These are phyloP conservation scores for Aphidoletes aphidimyza DNA, from an alignment of 2,888 invertebrate species.

Conservation along the genomic window DNA sequence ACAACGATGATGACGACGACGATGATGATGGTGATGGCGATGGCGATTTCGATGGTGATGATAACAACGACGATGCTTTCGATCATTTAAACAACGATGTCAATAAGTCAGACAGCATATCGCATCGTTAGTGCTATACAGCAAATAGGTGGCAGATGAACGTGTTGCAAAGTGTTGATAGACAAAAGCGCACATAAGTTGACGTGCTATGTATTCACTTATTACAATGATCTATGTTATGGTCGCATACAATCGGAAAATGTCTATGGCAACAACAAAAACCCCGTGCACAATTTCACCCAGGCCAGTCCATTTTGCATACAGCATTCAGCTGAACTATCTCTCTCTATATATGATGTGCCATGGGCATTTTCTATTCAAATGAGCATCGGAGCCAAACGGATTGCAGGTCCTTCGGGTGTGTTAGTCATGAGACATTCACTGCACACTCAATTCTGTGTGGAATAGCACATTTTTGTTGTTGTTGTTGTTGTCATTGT, in stretches of 20 bases:
- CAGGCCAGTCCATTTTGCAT: no score
- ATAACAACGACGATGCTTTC: background rate
- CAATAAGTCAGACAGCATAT: background rate
- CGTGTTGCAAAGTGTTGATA: background rate
- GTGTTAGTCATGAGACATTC: background rate
- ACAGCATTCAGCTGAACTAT: no score
- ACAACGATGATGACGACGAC: background rate
- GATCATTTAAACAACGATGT: conserved; percentile 16
- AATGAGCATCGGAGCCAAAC: background rate
- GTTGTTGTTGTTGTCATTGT: background rate
- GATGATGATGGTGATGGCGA: background rate
- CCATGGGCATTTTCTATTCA: conserved; percentile 25
- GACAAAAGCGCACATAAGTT: conserved; percentile 40
- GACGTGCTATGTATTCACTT: conserved; percentile 23
- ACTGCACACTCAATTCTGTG: background rate
- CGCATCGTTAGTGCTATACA: background rate
- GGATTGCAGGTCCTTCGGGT: background rate
- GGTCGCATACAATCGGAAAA: background rate
- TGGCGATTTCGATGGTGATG: background rate
- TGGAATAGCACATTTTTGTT: background rate
- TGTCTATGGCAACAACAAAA: background rate
- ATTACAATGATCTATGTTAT: conserved; percentile 48
- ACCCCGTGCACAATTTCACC: background rate
- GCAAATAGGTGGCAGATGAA: conserved; percentile 5
- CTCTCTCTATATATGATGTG: background rate